These are phyloP conservation scores for Mesoclemmys tuberculata DNA, from an alignment of 2,113 vertebrate genomes.

Conservation along the genomic window DNA sequence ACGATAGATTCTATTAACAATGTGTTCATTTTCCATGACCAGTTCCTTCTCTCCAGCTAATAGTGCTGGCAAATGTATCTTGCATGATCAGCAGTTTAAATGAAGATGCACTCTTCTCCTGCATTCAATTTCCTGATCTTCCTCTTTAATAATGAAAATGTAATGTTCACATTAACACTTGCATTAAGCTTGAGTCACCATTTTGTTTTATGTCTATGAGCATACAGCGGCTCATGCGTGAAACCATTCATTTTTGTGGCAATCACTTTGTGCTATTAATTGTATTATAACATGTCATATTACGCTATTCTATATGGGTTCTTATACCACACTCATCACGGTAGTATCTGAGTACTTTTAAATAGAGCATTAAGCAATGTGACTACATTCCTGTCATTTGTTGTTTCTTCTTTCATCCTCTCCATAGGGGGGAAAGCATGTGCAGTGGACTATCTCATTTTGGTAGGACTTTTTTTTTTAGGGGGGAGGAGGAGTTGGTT, in stretches of 20 bases:
- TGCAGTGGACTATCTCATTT: neutral
- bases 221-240: neutral
- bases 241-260: neutral
- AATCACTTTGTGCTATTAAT: neutral
- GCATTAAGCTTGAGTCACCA: slow-evolving; percentile 30
- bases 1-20: slow-evolving; percentile 40
- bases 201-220: neutral
- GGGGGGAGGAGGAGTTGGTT: neutral
- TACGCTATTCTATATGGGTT: neutral
- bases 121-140: slow-evolving; percentile 34
- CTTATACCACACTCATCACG: neutral
- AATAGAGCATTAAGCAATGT: neutral
- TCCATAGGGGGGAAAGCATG: neutral
- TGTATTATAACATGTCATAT: neutral
- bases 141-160: slow-evolving; percentile 18
- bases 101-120: slow-evolving; percentile 18
- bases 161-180: slow-evolving; percentile 46
- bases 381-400: neutral
- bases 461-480: neutral
- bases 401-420: neutral
- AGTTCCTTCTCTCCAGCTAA: slow-evolving; percentile 19
- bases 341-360: neutral
- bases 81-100: slow-evolving; percentile 57
- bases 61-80: neutral
- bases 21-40: neutral